Conservation (phyloP, 2,797 vertebrate genomes). For the Falco concolor region DNA sequence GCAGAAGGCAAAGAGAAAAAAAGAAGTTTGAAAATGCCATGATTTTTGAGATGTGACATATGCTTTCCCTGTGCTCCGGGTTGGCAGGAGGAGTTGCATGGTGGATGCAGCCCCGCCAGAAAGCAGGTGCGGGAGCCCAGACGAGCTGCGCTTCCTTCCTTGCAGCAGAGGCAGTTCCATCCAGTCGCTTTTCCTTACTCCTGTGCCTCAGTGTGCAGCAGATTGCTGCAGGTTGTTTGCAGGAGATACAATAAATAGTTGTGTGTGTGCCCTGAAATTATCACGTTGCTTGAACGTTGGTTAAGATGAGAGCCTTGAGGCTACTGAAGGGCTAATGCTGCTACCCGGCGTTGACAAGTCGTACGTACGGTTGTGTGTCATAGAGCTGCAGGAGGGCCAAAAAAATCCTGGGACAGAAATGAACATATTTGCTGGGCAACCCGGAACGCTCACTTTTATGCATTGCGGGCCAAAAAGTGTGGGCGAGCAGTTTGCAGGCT, state of each 20-base stretch:
- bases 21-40: constrained; percentile 53
- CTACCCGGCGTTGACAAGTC: background rate
- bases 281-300: background rate
- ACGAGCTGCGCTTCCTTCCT: background rate
- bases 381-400: background rate
- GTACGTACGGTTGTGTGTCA: rapidly evolving
- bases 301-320: background rate
- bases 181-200: background rate
- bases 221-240: constrained; percentile 8
- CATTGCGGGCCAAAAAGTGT: rapidly evolving
- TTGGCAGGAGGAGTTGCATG: constrained; percentile 45
- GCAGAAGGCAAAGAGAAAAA: constrained; percentile 64
- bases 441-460: background rate
- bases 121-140: constrained; percentile 45
- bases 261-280: background rate
- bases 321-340: background rate
- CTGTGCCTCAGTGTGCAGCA: background rate
- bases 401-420: background rate
- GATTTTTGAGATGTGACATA: constrained; percentile 62
- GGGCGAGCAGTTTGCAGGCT: background rate
- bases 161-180: background rate
- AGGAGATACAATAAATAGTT: background rate
- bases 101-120: constrained; percentile 35
- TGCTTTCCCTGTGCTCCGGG: constrained; percentile 40
- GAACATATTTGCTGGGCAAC: background rate